Percentiles rank a stretch among this genome's conserved stretches.
Conservation (phyloP, 1,140 invertebrate genomes). For the Liolophura sinensis region DNA sequence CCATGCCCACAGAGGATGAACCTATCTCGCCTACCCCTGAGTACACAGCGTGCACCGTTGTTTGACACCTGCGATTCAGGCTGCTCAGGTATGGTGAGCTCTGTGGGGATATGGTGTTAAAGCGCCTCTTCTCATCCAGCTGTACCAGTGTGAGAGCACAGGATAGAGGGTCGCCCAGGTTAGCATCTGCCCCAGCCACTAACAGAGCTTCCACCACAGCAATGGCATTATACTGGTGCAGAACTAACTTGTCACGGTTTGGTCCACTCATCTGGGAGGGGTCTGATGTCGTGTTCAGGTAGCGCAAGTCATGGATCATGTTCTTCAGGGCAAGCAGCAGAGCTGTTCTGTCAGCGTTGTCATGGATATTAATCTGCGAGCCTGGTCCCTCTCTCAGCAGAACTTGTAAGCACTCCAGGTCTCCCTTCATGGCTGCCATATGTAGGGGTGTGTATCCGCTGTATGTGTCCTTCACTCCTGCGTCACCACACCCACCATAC, state of each 20-base stretch:
- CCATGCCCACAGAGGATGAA: no score
- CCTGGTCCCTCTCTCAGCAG: slow-evolving; percentile 19
- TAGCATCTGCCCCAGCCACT: slow-evolving; percentile 25
- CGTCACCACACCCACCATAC: no score
- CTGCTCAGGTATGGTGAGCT: no score
- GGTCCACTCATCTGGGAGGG: no score
- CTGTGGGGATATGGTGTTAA: no score
- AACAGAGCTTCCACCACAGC: slow-evolving; percentile 27
- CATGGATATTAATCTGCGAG: slow-evolving; percentile 22
- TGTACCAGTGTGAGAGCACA: slow-evolving; percentile 22
- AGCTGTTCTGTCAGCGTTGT: slow-evolving; percentile 24
- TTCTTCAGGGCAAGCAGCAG: slow-evolving; percentile 21
- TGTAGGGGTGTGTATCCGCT: slow-evolving; percentile 30
- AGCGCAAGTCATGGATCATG: slow-evolving; percentile 29
- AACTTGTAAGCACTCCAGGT: slow-evolving; percentile 30
- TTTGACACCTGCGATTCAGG: no score
- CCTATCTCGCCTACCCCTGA: no score
- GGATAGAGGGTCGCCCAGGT: slow-evolving; percentile 15
- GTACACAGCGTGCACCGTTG: no score
- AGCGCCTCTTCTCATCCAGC: slow-evolving; percentile 12
- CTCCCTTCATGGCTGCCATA: slow-evolving; percentile 35
- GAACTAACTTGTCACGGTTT: slow-evolving; percentile 9
- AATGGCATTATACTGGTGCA: slow-evolving; percentile 24
- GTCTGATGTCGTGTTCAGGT: slow-evolving; percentile 14
- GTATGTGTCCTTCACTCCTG: no score